These are phyloP conservation scores for Pleuronectes platessa DNA, from an alignment of 2,113 vertebrate genomes.

Conservation along the genomic window DNA sequence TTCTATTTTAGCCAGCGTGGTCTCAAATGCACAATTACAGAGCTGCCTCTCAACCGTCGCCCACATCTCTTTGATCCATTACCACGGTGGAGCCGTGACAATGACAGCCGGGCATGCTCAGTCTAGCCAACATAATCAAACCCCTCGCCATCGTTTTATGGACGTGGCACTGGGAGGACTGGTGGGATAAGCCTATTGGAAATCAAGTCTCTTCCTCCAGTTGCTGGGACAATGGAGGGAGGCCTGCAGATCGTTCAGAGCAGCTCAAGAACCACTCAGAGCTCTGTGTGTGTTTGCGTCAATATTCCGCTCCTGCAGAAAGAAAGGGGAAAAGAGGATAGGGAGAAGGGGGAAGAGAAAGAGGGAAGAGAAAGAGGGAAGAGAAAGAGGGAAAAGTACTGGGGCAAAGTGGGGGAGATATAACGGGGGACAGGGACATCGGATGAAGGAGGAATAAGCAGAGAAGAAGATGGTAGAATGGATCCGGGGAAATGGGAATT, in stretches of 20 bases:
- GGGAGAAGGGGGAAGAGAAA: background rate
- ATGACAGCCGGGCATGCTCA: constrained; percentile 25
- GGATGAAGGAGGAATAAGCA: constrained; percentile 28
- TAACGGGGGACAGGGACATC: background rate
- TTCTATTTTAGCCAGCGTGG: constrained; percentile 51
- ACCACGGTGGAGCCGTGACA: constrained; percentile 33
- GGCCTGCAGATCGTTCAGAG: constrained; percentile 52
- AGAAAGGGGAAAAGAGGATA: constrained; percentile 1
- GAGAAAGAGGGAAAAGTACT: constrained; percentile 23
- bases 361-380: constrained; percentile 19
- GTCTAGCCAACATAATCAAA: constrained; percentile 45
- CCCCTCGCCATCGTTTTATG: constrained; percentile 44
- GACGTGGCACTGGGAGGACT: constrained; percentile 39
- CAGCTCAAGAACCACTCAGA: constrained; percentile 61
- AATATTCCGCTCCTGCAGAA: constrained; percentile 39
- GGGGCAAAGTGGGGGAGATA: constrained; percentile 14
- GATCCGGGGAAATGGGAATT: constrained; percentile 43
- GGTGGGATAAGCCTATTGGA: constrained; percentile 66
- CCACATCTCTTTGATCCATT: constrained; percentile 57
- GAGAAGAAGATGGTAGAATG: constrained; percentile 40
- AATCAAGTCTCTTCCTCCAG: constrained; percentile 59
- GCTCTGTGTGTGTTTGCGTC: constrained; percentile 62
- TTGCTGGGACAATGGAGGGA: constrained; percentile 52
- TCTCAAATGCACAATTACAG: constrained; percentile 60
- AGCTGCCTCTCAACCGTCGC: constrained; percentile 33